Percentiles rank a stretch among this genome's conserved stretches.
phyloP scores from a whole-genome alignment of 2,797 vertebrate genomes.

The Hypotaenidia okinawae region DNA sequence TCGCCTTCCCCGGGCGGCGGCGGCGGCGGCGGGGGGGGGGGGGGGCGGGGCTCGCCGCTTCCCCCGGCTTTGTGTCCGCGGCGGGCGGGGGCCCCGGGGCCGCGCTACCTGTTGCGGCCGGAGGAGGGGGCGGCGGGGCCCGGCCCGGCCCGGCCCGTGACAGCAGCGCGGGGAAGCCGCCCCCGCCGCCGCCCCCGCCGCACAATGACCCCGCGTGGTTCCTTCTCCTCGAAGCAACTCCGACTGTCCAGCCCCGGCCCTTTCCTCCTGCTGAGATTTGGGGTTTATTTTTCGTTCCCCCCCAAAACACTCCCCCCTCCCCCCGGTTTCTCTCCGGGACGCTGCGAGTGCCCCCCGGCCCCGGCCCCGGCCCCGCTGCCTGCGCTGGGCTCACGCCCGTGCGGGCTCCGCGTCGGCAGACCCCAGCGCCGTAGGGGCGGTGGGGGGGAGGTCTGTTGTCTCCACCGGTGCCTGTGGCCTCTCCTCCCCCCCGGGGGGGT shows the following conservation, averaged over 20 bases:
- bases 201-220: constrained; percentile 44
- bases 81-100: not conserved
- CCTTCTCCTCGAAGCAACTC: not conserved
- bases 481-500: too few relatives aligned
- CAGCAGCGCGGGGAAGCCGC: not conserved
- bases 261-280: not conserved
- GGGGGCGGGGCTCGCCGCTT: not conserved
- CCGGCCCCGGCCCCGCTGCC: not conserved
- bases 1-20: not conserved
- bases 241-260: not conserved
- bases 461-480: not conserved
- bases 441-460: not conserved
- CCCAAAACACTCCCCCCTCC: too few relatives aligned
- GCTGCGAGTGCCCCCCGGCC: not conserved
- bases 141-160: not conserved
- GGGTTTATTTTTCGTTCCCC: too few relatives aligned
- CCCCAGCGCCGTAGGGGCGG: not conserved
- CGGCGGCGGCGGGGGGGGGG: not conserved
- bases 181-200: not conserved
- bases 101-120: not conserved
- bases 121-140: not conserved
- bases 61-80: not conserved
- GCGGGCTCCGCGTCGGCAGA: not conserved
- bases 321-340: too few relatives aligned
- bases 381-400: not conserved